Percentiles rank a stretch among this genome's conserved stretches.
Conservation (phyloP, 2,113 vertebrate genomes). For the Ageneiosus marmoratus region DNA sequence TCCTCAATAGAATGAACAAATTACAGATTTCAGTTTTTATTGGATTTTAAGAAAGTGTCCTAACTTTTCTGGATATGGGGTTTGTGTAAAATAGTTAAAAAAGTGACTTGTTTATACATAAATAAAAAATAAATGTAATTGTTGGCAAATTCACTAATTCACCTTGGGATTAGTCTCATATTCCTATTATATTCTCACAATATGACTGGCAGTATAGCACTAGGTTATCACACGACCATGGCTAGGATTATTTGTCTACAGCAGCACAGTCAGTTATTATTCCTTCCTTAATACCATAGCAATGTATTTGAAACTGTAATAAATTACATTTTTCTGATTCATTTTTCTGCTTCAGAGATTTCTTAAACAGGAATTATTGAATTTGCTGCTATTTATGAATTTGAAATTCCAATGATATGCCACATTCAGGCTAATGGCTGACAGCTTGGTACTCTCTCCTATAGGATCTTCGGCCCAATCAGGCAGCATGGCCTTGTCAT, state of each 20-base stretch:
- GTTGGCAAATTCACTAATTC: no score
- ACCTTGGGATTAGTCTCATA: background rate
- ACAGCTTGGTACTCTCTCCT: slow-evolving; percentile 29
- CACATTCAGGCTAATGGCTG: background rate
- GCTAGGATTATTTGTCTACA: background rate
- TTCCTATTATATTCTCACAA: background rate
- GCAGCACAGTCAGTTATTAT: background rate
- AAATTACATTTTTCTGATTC: background rate
- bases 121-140: no score
- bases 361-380: background rate
- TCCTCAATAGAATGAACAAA: no score
- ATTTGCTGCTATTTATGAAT: background rate
- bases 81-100: no score
- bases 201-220: background rate
- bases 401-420: background rate
- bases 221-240: background rate
- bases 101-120: no score
- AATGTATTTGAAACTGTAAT: background rate
- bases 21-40: no score
- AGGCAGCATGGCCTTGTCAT: slow-evolving; percentile 79
- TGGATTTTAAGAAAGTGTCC: no score
- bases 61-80: no score
- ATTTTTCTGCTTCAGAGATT: background rate
- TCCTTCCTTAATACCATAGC: background rate
- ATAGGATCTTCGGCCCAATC: slow-evolving; percentile 50